Evolutionary conservation across 1,140 invertebrate genomes (phyloP).

Genomic region (Drosophila persimilis): DNA sequence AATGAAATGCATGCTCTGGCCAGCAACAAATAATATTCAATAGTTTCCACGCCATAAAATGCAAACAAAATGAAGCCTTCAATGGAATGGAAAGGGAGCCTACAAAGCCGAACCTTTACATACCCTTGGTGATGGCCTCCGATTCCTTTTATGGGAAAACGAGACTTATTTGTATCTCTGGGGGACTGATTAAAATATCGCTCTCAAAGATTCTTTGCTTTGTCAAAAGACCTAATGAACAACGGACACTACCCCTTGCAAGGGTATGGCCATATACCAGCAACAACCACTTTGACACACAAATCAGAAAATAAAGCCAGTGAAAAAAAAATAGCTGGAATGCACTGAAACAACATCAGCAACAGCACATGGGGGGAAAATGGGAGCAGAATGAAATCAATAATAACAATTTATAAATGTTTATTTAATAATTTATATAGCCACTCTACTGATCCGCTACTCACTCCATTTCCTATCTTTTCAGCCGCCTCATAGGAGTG

Average conservation of each 20-base stretch:
- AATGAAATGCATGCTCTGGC: constrained; percentile 45
- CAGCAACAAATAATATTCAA: constrained; percentile 58
- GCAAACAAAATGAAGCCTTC: constrained; percentile 75
- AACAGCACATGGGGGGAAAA: background rate
- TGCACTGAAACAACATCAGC: constrained; percentile 3
- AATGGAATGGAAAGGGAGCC: constrained; percentile 4
- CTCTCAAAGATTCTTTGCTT: too few relatives aligned
- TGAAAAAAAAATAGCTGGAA: background rate
- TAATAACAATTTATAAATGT: constrained; percentile 72
- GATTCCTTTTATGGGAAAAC: too few relatives aligned
- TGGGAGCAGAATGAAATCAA: constrained; percentile 52
- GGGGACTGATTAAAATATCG: too few relatives aligned
- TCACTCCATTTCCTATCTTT: background rate
- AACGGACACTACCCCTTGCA: too few relatives aligned
- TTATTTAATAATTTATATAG: constrained; percentile 72
- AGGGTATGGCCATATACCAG: constrained; percentile 1
- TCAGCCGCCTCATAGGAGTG: too few relatives aligned
- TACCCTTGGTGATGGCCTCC: too few relatives aligned
- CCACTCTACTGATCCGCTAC: constrained; percentile 12
- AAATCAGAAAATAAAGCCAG: constrained; percentile 53
- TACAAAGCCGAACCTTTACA: too few relatives aligned
- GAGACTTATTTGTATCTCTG: too few relatives aligned
- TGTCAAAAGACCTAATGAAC: too few relatives aligned
- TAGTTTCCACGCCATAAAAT: constrained; percentile 74
- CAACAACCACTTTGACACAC: constrained; percentile 34